phyloP scores from a whole-genome alignment of 1,140 invertebrate species.

The Amphibalanus amphitrite region DNA sequence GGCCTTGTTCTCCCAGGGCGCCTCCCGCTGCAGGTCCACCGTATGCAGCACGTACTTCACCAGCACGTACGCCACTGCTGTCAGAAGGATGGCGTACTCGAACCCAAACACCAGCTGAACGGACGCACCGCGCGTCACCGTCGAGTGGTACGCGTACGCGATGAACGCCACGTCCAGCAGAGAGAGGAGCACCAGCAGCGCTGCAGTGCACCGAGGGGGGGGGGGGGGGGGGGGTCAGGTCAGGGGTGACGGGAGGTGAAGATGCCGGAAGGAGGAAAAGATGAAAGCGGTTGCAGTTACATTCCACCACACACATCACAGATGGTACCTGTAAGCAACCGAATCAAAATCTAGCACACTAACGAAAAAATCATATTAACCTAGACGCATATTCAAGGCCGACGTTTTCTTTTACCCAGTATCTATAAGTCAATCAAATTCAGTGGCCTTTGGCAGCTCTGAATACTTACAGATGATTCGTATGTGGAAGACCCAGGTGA shows the following conservation, averaged over 20 bases:
- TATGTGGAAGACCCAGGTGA: slow-evolving; percentile 87
- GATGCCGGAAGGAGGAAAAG: no score
- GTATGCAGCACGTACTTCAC: slow-evolving; percentile 93
- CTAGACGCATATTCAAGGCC: background rate
- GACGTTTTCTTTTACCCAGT: background rate
- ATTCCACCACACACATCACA: no score
- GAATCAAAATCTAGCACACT: background rate
- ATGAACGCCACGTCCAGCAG: slow-evolving; percentile 77
- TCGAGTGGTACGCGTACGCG: slow-evolving; percentile 83
- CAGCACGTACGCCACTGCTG: slow-evolving; percentile 78
- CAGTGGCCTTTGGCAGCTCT: background rate
- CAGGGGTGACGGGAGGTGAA: no score
- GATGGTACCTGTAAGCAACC: no score
- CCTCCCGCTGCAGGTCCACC: slow-evolving; percentile 83
- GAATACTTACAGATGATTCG: slow-evolving; percentile 56
- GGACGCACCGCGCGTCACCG: slow-evolving; percentile 83
- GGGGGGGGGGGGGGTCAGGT: no score
- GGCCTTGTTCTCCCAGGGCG: slow-evolving; percentile 98
- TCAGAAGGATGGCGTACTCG: slow-evolving; percentile 94
- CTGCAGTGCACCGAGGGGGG: slow-evolving; percentile 6
- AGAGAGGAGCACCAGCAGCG: slow-evolving; percentile 57
- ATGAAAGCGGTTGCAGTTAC: background rate
- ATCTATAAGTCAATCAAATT: background rate
- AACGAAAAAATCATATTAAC: background rate
- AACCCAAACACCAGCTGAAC: slow-evolving; percentile 98